Conservation (phyloP, 2,888 invertebrate genomes). For the Diarsia dahlii region DNA sequence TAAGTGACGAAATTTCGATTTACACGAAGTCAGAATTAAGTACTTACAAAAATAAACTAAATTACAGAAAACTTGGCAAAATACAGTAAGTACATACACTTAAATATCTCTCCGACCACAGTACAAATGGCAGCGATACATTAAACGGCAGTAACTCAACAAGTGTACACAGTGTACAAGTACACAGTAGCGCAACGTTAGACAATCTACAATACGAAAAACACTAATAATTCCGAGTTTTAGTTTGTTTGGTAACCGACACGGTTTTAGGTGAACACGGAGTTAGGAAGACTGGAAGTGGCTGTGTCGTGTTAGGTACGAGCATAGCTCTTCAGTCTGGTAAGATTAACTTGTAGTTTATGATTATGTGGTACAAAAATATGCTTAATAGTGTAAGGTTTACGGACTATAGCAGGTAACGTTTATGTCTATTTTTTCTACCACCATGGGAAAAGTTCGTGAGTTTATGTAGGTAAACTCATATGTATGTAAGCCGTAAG, state of each 20-base stretch:
- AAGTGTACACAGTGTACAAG: slow-evolving; percentile 55
- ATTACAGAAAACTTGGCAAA: background rate
- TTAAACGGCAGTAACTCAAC: slow-evolving; percentile 55
- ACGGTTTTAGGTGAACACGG: slow-evolving; percentile 72
- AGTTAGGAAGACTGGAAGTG: slow-evolving; percentile 65
- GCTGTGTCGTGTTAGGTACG: background rate
- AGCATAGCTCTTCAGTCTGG: background rate
- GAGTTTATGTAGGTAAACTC: no score
- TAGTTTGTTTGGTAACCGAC: slow-evolving; percentile 84
- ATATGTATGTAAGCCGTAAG: no score
- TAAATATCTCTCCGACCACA: slow-evolving; percentile 4
- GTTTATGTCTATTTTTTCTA: no score
- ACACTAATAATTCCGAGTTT: slow-evolving; percentile 86
- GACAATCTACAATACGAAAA: slow-evolving; percentile 82
- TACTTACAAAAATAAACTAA: background rate
- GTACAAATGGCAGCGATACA: slow-evolving; percentile 47
- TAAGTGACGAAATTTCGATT: no score
- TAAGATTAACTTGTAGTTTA: background rate
- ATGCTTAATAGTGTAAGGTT: background rate
- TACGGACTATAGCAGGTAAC: no score
- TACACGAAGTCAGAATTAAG: no score
- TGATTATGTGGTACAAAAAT: background rate
- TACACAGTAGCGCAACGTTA: slow-evolving; percentile 59
- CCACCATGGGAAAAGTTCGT: no score
- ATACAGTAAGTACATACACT: background rate